These are phyloP conservation scores for Macrotrachela quadricornifera DNA, from an alignment of 1,140 invertebrate species.

Conservation along the genomic window DNA sequence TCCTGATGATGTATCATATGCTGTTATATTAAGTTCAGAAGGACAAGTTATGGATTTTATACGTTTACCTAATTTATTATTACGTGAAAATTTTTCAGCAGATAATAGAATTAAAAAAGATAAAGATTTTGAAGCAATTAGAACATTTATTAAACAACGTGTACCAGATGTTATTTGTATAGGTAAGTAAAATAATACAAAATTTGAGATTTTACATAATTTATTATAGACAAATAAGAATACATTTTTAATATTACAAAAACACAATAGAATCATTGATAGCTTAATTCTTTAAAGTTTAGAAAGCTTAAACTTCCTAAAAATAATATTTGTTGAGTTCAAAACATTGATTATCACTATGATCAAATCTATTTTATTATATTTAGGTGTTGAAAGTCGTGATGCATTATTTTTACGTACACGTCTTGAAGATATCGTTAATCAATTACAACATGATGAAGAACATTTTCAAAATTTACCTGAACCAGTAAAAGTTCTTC, in stretches of 20 bases:
- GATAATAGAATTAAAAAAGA: constrained; percentile 37
- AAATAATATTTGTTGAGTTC: background rate
- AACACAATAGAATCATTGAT: too few species aligned
- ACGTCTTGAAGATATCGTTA: constrained; percentile 63
- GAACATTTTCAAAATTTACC: constrained; percentile 50
- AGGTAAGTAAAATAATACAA: constrained; percentile 51
- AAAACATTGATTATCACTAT: too few species aligned
- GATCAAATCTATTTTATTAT: too few species aligned
- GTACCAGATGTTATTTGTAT: constrained; percentile 58
- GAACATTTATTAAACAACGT: constrained; percentile 60
- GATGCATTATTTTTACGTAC: constrained; percentile 31
- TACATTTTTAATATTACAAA: too few species aligned
- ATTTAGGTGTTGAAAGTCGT: constrained; percentile 13
- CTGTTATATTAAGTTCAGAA: constrained; percentile 1
- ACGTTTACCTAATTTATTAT: background rate
- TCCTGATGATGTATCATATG: constrained; percentile 6
- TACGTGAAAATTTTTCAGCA: background rate
- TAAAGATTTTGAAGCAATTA: constrained; percentile 65
- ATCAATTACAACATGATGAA: constrained; percentile 75
- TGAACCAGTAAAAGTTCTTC: constrained; percentile 22
- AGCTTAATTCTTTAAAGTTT: too few species aligned
- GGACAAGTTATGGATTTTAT: background rate
- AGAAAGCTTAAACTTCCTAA: too few species aligned
- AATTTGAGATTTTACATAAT: constrained; percentile 9
- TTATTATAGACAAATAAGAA: too few species aligned